A percentile compares a stretch with the other conserved stretches of the same genome.
phyloP scores from a whole-genome alignment of 2,113 vertebrate genomes.

The Tupaia chinensis region DNA sequence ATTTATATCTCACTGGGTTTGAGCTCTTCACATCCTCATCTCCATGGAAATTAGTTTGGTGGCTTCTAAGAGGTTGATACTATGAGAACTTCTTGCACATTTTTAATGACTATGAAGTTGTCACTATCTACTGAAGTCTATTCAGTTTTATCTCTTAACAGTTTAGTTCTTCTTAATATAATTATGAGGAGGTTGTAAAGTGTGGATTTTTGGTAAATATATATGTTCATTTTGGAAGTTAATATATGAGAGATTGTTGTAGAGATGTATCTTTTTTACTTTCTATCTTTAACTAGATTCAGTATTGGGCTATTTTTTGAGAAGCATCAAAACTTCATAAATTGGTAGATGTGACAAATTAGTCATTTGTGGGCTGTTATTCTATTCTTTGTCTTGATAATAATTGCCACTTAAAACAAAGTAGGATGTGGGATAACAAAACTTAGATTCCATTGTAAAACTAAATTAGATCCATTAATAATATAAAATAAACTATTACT shows the following conservation, averaged over 20 bases:
- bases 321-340: not conserved
- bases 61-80: not conserved
- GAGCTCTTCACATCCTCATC: not conserved
- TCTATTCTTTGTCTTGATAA: conserved; percentile 14
- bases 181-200: not conserved
- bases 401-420: not conserved
- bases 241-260: not conserved
- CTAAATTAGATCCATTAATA: conserved; percentile 15
- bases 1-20: not conserved
- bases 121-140: not conserved
- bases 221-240: not conserved
- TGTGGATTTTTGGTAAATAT: not conserved
- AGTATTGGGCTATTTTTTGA: not conserved
- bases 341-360: not conserved
- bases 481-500: not conserved
- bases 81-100: not conserved
- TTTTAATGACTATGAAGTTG: conserved; percentile 9
- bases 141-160: not conserved
- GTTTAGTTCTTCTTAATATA: not conserved
- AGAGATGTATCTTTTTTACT: not conserved
- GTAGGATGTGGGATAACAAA: not conserved
- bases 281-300: not conserved
- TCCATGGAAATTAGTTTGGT: not conserved
- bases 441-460: not conserved
- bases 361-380: not conserved